These are phyloP conservation scores for human DNA, from an alignment of 2,113 vertebrate genomes.

Conservation along the genomic window GRCh38 chr22:28980501-28981000, in stretches of 20 bases:
- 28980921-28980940: slow-evolving; percentile 13
- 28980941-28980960: not conserved
- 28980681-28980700: not conserved
- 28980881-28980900: not conserved
- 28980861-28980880: slow-evolving; percentile 3
- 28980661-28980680: not conserved
- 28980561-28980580: not conserved
- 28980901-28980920: not conserved
- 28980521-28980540: not conserved
- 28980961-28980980: not conserved
- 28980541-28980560: not conserved
- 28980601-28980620: not conserved
- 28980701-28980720: not conserved
- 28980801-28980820: not conserved
- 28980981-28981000: slow-evolving; percentile 37
- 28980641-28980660: not conserved
- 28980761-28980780: not conserved
- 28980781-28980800: not conserved
- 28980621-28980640: not conserved
- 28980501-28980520: not conserved
- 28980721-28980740: not conserved
- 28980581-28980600: not conserved
- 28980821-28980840: not conserved
- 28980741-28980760: not conserved
- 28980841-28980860: not conserved